A percentile compares a stretch with the other conserved stretches of the same genome.
phyloP scores from a whole-genome alignment of 2,113 vertebrate species.

The Tupaia chinensis region DNA sequence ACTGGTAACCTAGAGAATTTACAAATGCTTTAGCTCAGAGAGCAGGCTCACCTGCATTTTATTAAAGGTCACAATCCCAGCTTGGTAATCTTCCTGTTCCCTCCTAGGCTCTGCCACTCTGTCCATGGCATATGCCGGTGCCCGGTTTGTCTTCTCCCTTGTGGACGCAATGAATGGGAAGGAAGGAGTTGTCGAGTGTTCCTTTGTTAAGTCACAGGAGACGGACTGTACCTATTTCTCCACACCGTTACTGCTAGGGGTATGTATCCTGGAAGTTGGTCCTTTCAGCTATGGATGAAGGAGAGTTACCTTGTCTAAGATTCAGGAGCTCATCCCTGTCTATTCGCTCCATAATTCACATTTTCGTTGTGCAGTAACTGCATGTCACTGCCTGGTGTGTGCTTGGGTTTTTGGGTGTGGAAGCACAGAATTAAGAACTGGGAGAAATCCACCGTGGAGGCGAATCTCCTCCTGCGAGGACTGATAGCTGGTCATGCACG shows the following conservation, averaged over 20 bases:
- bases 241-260: conserved; percentile 95
- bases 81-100: background rate
- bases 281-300: background rate
- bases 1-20: background rate
- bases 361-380: accelerated
- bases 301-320: background rate
- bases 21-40: accelerated
- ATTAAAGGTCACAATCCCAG: accelerated
- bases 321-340: background rate
- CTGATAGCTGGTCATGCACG: accelerated
- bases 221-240: conserved; percentile 97
- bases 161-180: conserved; percentile 97
- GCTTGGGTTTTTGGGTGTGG: background rate
- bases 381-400: accelerated
- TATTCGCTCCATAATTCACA: accelerated
- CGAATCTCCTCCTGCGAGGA: accelerated
- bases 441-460: background rate
- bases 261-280: conserved; percentile 65
- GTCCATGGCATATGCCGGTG: conserved; percentile 98
- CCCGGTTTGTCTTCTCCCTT: conserved; percentile 96
- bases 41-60: accelerated
- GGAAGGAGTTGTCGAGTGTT: conserved; percentile 96
- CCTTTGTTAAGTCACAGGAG: conserved; percentile 94
- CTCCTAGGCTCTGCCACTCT: conserved; percentile 95
- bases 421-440: background rate